Percentiles rank a stretch among this genome's conserved stretches.
phyloP scores from a whole-genome alignment of 92 coral and sea anemone species.

The Paragorgia papillata region DNA sequence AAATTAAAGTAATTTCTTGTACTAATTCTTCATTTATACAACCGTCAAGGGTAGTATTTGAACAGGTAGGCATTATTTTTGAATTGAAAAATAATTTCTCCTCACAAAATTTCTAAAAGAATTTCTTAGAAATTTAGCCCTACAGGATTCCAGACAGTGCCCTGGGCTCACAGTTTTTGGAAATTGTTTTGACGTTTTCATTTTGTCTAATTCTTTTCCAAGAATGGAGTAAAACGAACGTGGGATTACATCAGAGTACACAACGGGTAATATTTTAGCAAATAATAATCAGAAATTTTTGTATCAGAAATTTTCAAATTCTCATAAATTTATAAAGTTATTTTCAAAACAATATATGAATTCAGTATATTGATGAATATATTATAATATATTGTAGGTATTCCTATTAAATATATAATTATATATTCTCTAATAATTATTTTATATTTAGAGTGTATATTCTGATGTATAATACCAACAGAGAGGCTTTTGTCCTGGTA shows the following conservation, averaged over 20 bases:
- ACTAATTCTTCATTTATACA: conserved; percentile 74
- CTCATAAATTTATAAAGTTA: no score
- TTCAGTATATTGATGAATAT: no score
- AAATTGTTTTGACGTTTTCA: no score
- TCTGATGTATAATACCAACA: conserved; percentile 79
- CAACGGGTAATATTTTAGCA: conserved; percentile 87
- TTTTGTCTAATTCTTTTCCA: conserved; percentile 46
- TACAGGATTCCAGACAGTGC: no score
- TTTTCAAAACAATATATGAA: no score
- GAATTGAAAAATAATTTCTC: no score
- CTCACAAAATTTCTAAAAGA: no score
- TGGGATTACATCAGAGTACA: conserved; percentile 96
- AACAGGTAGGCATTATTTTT: conserved; percentile 63
- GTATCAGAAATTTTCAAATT: no score
- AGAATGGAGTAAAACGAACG: conserved; percentile 79
- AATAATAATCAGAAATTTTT: no score
- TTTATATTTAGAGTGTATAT: conserved; percentile 60
- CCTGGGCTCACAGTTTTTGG: no score
- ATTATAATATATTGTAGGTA: neutral
- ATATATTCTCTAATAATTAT: neutral
- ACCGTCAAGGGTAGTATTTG: conserved; percentile 85
- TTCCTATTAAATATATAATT: no score
- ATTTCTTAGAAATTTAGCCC: no score
- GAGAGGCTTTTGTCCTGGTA: conserved; percentile 86
- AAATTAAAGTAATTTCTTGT: conserved; percentile 80